phyloP scores from a whole-genome alignment of 2,888 invertebrate species.

The Tiliacea citrago region DNA sequence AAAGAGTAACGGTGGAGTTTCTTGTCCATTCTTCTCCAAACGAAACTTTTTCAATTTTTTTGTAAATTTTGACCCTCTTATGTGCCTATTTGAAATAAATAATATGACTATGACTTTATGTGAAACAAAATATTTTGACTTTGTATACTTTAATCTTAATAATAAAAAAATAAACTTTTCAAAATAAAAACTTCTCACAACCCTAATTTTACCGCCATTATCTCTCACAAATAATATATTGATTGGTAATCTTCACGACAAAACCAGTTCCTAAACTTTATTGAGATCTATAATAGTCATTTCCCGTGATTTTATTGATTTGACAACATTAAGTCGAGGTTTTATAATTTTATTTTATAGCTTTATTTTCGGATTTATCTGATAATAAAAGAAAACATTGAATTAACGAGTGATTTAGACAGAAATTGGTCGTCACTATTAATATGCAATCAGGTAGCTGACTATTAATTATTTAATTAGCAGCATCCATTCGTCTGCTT shows the following conservation, averaged over 20 bases:
- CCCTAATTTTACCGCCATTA: conserved; percentile 44
- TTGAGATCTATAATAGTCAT: conserved; percentile 41
- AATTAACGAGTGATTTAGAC: conserved; percentile 29
- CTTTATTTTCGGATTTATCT: conserved; percentile 47
- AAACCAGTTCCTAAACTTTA: conserved; percentile 55
- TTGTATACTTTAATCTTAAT: too few relatives aligned
- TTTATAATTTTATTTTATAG: conserved; percentile 52
- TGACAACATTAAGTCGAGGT: conserved; percentile 35
- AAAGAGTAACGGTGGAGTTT: too few relatives aligned
- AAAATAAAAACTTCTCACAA: conserved; percentile 20
- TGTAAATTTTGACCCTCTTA: too few relatives aligned
- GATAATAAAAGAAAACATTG: conserved; percentile 39
- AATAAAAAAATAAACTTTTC: too few relatives aligned
- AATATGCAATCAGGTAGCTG: conserved; percentile 1
- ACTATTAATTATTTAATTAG: conserved; percentile 15
- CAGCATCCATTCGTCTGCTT: not conserved
- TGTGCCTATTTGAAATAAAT: too few relatives aligned
- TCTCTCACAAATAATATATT: conserved; percentile 44
- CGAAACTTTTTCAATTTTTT: too few relatives aligned
- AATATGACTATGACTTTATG: too few relatives aligned
- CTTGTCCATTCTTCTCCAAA: too few relatives aligned
- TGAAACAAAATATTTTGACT: too few relatives aligned
- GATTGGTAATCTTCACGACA: conserved; percentile 54
- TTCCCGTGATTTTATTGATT: conserved; percentile 64
- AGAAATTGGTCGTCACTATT: conserved; percentile 15